These are phyloP conservation scores for Timema cristinae DNA, from an alignment of 2,888 invertebrate genomes.

Conservation along the genomic window DNA sequence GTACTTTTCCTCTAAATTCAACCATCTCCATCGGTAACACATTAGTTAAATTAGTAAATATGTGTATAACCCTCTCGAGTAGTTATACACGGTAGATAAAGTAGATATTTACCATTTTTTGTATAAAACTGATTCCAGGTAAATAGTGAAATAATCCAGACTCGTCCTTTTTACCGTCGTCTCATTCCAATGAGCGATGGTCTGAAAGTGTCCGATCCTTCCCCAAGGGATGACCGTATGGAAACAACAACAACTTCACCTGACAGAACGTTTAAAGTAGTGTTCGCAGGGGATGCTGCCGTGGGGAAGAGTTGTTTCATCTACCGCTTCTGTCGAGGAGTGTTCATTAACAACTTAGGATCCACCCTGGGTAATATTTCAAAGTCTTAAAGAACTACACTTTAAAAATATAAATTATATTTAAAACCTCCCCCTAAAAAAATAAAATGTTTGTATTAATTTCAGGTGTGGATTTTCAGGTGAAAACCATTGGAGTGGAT, in stretches of 20 bases:
- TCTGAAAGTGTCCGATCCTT: no score
- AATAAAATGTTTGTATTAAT: constrained; percentile 17
- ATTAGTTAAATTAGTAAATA: no score
- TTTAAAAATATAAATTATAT: background rate
- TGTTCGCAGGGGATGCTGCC: constrained; percentile 58
- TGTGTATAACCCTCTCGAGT: no score
- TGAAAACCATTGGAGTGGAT: constrained; percentile 52
- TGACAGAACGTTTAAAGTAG: constrained; percentile 57
- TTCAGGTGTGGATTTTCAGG: constrained; percentile 54
- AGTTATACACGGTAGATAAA: no score
- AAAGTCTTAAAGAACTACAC: background rate
- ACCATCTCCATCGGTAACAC: no score
- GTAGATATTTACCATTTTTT: no score
- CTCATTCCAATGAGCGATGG: no score
- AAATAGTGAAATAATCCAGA: no score
- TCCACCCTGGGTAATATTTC: constrained; percentile 53
- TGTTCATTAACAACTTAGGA: constrained; percentile 51
- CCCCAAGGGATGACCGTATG: no score
- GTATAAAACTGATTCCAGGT: no score
- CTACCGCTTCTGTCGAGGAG: constrained; percentile 53
- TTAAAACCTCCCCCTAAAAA: background rate
- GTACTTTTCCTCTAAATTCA: no score
- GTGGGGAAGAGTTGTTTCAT: constrained; percentile 60
- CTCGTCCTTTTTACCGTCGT: no score
- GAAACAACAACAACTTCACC: constrained; percentile 43